Percentiles rank a stretch among this genome's conserved stretches.
phyloP scores from a whole-genome alignment of 2,113 vertebrate genomes.

The Lota lota region DNA sequence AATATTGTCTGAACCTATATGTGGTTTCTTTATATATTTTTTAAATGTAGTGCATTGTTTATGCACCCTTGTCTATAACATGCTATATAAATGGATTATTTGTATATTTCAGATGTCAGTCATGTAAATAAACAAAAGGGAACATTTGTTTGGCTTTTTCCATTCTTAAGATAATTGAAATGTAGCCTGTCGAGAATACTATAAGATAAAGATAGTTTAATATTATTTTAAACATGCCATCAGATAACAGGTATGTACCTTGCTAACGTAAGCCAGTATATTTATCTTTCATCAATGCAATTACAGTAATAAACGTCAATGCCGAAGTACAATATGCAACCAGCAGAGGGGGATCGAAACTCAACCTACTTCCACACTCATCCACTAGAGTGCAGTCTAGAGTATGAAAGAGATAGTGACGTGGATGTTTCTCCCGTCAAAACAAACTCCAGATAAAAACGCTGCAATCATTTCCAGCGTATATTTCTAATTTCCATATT shows the following conservation, averaged over 20 bases:
- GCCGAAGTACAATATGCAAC: slow-evolving; percentile 24
- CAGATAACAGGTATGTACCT: too few species aligned
- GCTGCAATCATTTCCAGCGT: not conserved
- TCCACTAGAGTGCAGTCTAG: too few species aligned
- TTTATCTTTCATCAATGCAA: too few species aligned
- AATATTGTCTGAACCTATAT: slow-evolving; percentile 42
- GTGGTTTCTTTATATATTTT: slow-evolving; percentile 43
- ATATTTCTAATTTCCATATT: not conserved
- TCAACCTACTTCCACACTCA: slow-evolving; percentile 2
- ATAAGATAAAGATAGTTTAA: too few species aligned
- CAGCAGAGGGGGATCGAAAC: slow-evolving; percentile 55
- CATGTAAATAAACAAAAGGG: slow-evolving; percentile 63
- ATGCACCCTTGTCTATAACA: slow-evolving; percentile 52
- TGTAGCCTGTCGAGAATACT: too few species aligned
- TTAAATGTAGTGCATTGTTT: slow-evolving; percentile 6
- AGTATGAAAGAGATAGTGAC: not conserved
- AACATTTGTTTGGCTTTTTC: slow-evolving; percentile 19
- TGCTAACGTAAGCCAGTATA: too few species aligned
- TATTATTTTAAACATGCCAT: too few species aligned
- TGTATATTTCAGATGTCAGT: slow-evolving; percentile 57
- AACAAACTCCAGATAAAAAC: not conserved
- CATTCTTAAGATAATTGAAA: too few species aligned
- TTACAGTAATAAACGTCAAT: too few species aligned
- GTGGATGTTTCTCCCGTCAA: slow-evolving; percentile 7
- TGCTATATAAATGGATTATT: slow-evolving; percentile 41